Evolutionary conservation across 2,888 invertebrate species (phyloP).

Genomic region (Heliconius cydno): DNA sequence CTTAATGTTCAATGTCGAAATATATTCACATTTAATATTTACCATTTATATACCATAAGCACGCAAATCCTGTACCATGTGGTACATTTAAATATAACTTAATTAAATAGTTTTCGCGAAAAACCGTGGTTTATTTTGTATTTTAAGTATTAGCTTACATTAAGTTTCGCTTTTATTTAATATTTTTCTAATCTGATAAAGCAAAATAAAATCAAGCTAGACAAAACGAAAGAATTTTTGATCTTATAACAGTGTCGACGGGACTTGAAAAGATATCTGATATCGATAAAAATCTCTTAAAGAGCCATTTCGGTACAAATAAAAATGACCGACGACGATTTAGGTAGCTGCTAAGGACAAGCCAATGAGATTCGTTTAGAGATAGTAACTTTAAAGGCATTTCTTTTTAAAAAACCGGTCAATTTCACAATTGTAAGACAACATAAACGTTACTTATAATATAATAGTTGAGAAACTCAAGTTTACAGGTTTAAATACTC

Average conservation of each 20-base stretch:
- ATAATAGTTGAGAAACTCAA: too few species aligned
- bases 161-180: not conserved
- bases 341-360: constrained; percentile 1
- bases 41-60: too few species aligned
- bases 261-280: constrained; percentile 15
- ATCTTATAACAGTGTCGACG: constrained; percentile 9
- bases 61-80: too few species aligned
- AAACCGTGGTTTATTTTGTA: not conserved
- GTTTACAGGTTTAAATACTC: too few species aligned
- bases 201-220: constrained; percentile 1
- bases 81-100: too few species aligned
- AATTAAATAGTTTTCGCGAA: too few species aligned
- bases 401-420: too few species aligned
- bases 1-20: too few species aligned
- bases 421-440: too few species aligned
- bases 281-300: constrained; percentile 13
- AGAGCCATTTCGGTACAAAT: constrained; percentile 9
- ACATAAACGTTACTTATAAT: too few species aligned
- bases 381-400: not conserved
- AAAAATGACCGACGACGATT: constrained; percentile 10
- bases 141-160: not conserved
- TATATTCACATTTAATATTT: too few species aligned
- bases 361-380: not conserved
- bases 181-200: not conserved
- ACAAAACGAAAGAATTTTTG: constrained; percentile 10